A percentile compares a stretch with the other conserved stretches of the same genome.
Evolutionary conservation across 2,888 invertebrate species (phyloP).

Genomic region (Beris morrisii): DNA sequence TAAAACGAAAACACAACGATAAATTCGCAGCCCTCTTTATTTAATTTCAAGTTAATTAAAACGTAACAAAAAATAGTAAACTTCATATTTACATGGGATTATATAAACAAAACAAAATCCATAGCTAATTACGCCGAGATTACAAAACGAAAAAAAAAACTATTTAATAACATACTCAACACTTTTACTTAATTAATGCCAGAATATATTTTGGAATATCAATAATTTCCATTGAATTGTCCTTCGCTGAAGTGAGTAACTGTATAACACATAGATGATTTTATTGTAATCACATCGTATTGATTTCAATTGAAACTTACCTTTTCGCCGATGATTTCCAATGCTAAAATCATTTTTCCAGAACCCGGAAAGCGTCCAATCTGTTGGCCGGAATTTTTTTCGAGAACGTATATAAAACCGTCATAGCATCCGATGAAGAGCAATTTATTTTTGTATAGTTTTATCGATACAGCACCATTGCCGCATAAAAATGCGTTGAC

Average conservation of each 20-base stretch:
- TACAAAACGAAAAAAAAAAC: no score
- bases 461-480: slow-evolving; percentile 73
- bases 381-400: slow-evolving; percentile 57
- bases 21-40: no score
- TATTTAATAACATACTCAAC: no score
- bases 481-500: slow-evolving; percentile 65
- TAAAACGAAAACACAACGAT: no score
- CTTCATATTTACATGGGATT: no score
- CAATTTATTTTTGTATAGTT: slow-evolving; percentile 64
- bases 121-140: no score
- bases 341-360: slow-evolving; percentile 70
- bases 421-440: slow-evolving; percentile 76
- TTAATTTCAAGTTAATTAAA: no score
- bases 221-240: slow-evolving; percentile 66
- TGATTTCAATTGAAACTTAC: slow-evolving; percentile 49
- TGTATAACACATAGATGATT: slow-evolving; percentile 54
- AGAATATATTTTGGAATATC: slow-evolving; percentile 60
- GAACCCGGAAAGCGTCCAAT: slow-evolving; percentile 69
- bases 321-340: slow-evolving; percentile 67
- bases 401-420: slow-evolving; percentile 74
- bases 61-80: no score
- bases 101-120: no score
- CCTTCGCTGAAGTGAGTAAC: slow-evolving; percentile 71
- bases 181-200: slow-evolving; percentile 29
- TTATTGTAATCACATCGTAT: neutral